Evolutionary conservation across 2,888 invertebrate genomes (phyloP), one percentile per base, ranked within the genome.

Genomic region (Hydrotaea diabolus): DNA sequence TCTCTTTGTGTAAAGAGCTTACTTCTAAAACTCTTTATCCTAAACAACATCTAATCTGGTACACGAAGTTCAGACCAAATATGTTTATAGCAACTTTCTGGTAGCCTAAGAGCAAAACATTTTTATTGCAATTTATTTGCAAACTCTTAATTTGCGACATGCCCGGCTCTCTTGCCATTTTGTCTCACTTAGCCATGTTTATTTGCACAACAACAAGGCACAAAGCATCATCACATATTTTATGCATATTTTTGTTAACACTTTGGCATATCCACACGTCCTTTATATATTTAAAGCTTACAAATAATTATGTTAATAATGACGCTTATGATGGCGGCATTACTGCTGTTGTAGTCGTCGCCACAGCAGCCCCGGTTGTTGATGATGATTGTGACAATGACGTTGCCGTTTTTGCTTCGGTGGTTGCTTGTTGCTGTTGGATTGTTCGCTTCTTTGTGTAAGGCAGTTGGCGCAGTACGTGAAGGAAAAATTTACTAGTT

Each of bases 211-310:
- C 55, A 26, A 15, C 31, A 62, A 31, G 0, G 26, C 49, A 59
- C 74, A 59, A 73, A 59, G 19, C 82, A 72, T 78, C 80, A 71
- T 57, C 80, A 85, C 66, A 83, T 72, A 76, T 77, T 72, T 85
- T 76, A 80, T 85, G 85, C 82, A 83, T 85, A 85, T 78, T 83
- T 85, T 77, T 85, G 82, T 80, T 80, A 85, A 82, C 85, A 85
- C 85, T 85, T 85, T 85, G 53, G 77, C 79, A 82, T 82, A 85
- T 85, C 77, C 78, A 53, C 85, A 85, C 82, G 79, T 82, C 79
- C 23, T 79, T 74, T 66, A 81, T 49, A 73, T 55, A 49, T 76
- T 81, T 79, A 49, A 82, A 82, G 76, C 82, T 80, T 82, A 62
- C 79, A 77, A 82, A 78, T 80, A 82, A 85, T 85, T 81, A 81